phyloP scores from a whole-genome alignment of 2,888 invertebrate species.

The Leucoma salicis region DNA sequence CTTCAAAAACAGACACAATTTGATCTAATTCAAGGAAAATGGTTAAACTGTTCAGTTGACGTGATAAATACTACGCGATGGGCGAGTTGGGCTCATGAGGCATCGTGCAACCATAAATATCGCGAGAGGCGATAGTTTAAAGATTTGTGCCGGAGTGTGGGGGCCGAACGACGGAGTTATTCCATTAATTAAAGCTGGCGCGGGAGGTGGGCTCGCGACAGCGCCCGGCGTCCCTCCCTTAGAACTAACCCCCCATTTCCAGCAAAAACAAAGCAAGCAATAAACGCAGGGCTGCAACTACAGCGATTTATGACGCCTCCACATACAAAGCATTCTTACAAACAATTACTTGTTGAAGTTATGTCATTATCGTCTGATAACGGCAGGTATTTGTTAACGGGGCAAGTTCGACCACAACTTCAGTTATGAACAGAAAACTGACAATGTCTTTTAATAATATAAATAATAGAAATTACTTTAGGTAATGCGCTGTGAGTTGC shows the following conservation, averaged over 20 bases:
- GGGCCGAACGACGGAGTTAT: slow-evolving; percentile 58
- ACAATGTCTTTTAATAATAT: no score
- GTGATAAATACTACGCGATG: slow-evolving; percentile 1
- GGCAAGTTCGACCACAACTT: neutral
- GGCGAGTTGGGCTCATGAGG: slow-evolving; percentile 5
- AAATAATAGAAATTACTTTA: no score
- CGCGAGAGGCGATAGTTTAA: slow-evolving; percentile 51
- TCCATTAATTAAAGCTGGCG: slow-evolving; percentile 74
- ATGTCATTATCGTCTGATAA: slow-evolving; percentile 17
- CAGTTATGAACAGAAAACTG: no score
- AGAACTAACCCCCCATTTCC: slow-evolving; percentile 20
- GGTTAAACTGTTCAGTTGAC: neutral
- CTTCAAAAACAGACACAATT: no score
- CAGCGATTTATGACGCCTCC: slow-evolving; percentile 31
- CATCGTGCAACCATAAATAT: slow-evolving; percentile 36
- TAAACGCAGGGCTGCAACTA: slow-evolving; percentile 51
- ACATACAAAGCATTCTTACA: slow-evolving; percentile 16
- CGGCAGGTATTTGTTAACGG: slow-evolving; percentile 25
- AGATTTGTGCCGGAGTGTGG: slow-evolving; percentile 43
- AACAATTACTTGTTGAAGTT: slow-evolving; percentile 21
- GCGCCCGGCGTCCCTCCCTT: slow-evolving; percentile 24
- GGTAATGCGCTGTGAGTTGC: no score
- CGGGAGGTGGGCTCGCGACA: slow-evolving; percentile 35
- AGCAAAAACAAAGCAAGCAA: slow-evolving; percentile 70
- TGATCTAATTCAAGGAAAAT: neutral